Conservation (phyloP, 2,797 vertebrate genomes). For the Sylvilagus floridanus region DNA sequence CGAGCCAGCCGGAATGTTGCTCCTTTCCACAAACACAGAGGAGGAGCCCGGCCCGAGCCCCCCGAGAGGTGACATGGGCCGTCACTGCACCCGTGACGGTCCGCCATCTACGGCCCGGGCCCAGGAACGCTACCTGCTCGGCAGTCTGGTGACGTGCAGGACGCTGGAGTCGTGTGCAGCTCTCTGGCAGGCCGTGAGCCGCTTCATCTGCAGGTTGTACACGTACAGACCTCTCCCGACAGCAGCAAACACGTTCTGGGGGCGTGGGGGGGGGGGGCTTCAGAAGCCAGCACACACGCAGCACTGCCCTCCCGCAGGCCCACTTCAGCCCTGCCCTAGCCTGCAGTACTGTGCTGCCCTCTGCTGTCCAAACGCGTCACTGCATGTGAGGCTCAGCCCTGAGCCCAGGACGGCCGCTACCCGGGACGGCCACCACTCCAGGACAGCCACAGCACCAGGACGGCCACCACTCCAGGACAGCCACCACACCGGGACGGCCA, state of each 20-base stretch:
- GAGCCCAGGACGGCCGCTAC: no score
- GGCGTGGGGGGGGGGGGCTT: conserved; percentile 57
- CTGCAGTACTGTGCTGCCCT: conserved; percentile 46
- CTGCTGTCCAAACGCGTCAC: not conserved
- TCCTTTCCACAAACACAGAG: conserved; percentile 56
- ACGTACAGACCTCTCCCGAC: conserved; percentile 97
- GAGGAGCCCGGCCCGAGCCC: conserved; percentile 47
- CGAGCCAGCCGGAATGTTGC: not conserved
- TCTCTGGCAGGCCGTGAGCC: conserved; percentile 95
- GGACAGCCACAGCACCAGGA: no score
- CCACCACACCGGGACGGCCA: no score
- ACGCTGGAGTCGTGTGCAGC: conserved; percentile 95
- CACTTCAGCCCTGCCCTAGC: not conserved
- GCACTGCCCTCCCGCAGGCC: no score
- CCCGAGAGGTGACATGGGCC: conserved; percentile 1
- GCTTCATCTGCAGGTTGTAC: conserved; percentile 92
- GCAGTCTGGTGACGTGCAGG: conserved; percentile 92
- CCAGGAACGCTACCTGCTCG: conserved; percentile 90
- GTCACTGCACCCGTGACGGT: conserved; percentile 8
- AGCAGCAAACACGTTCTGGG: conserved; percentile 93
- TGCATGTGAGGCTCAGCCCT: not conserved
- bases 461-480: no score
- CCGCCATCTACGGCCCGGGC: conserved; percentile 52
- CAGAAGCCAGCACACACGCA: conserved; percentile 68
- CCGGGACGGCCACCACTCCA: no score